A percentile compares a stretch with the other conserved stretches of the same genome.
phyloP scores from a whole-genome alignment of 2,888 invertebrate genomes.

The Leucozona laternaria region DNA sequence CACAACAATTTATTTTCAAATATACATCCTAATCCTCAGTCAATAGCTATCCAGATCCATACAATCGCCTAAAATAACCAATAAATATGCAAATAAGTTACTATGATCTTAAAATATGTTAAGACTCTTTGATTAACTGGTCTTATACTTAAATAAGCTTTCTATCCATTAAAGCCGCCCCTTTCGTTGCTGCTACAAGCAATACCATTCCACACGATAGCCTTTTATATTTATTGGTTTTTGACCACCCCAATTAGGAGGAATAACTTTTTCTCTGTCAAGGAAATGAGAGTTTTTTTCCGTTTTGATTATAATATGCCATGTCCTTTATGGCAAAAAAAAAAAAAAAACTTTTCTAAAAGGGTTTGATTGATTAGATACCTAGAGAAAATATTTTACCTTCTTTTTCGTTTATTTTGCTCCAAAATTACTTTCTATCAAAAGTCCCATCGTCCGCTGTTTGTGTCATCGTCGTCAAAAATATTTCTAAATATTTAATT shows the following conservation, averaged over 20 bases:
- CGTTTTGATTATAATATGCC: background rate
- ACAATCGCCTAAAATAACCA: background rate
- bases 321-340: background rate
- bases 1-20: background rate
- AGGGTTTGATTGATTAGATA: constrained; percentile 2
- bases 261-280: constrained; percentile 53
- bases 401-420: background rate
- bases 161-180: constrained; percentile 4
- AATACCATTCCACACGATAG: constrained; percentile 11
- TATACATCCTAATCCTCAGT: background rate
- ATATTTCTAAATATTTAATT: constrained; percentile 6
- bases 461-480: background rate
- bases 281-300: constrained; percentile 37
- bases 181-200: background rate
- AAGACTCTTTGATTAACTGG: constrained; percentile 22
- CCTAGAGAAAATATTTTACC: background rate
- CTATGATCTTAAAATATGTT: constrained; percentile 15
- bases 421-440: constrained; percentile 1
- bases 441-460: background rate
- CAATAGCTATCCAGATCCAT: background rate
- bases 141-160: constrained; percentile 27
- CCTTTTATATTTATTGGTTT: constrained; percentile 40
- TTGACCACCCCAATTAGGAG: constrained; percentile 41
- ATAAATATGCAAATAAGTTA: background rate
- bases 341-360: too few species aligned